Evolutionary conservation across 2,797 vertebrate genomes (phyloP).

Genomic region (Parauchenoglanis punctatus): DNA sequence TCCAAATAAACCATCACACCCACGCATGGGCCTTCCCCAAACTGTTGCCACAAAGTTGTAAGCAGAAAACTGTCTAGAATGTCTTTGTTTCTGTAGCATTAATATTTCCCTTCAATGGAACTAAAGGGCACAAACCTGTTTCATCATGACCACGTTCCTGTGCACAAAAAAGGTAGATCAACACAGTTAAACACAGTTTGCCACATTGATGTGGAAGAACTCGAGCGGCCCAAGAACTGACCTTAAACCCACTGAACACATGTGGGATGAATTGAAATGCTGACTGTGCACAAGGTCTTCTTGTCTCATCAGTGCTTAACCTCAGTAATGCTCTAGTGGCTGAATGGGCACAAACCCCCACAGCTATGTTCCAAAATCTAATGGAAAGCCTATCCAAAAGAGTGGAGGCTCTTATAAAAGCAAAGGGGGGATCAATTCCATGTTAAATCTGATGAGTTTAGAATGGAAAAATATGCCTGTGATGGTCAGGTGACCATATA

Average conservation of each 20-base stretch:
- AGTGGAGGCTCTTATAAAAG: background rate
- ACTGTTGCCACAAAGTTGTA: background rate
- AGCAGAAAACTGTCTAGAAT: background rate
- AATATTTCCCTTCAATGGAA: background rate
- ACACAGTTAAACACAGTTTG: background rate
- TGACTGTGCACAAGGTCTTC: background rate
- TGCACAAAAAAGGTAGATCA: too few species aligned
- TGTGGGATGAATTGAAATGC: background rate
- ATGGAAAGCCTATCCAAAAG: background rate
- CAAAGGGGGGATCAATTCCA: background rate
- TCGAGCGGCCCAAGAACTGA: background rate
- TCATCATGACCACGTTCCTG: too few species aligned
- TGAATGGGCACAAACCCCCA: background rate
- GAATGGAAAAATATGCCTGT: background rate
- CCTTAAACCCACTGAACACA: background rate
- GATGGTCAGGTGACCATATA: background rate
- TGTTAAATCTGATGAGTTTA: background rate
- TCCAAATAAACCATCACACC: too few species aligned
- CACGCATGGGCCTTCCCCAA: background rate
- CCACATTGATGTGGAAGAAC: background rate
- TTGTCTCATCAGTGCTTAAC: background rate
- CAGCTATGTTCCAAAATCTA: background rate
- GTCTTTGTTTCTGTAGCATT: background rate
- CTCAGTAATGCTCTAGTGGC: background rate
- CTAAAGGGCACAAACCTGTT: background rate